These are phyloP conservation scores for Psammodynastes pulverulentus DNA, from an alignment of 2,113 vertebrate genomes.

Conservation along the genomic window DNA sequence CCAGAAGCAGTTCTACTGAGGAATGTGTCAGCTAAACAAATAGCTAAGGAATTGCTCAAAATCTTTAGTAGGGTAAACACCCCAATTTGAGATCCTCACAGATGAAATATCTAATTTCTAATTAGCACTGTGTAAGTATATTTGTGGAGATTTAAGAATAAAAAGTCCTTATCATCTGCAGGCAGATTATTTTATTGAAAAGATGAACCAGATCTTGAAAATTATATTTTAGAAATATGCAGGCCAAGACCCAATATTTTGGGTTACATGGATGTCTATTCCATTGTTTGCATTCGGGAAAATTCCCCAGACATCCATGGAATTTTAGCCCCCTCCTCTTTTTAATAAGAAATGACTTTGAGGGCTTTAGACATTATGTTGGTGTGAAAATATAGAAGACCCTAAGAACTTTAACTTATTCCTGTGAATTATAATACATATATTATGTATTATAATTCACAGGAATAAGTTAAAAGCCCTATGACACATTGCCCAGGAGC, in stretches of 20 bases:
- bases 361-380: background rate
- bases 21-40: background rate
- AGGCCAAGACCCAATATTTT: background rate
- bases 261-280: background rate
- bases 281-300: background rate
- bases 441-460: background rate
- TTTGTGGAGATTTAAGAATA: background rate
- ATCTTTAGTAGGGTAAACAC: background rate
- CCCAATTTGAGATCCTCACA: background rate
- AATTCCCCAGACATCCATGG: background rate
- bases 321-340: background rate
- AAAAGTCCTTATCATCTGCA: background rate
- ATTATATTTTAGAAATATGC: background rate
- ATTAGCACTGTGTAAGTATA: too few relatives aligned
- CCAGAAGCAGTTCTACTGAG: background rate
- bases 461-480: background rate
- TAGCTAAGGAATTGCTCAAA: background rate
- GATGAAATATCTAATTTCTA: too few relatives aligned
- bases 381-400: background rate
- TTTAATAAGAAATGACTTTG: background rate
- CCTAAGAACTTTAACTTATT: too few relatives aligned
- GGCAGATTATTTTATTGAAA: background rate
- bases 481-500: background rate
- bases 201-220: background rate
- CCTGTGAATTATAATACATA: too few relatives aligned